Evolutionary conservation across 2,113 vertebrate genomes (phyloP).

Genomic region (Sturnira hondurensis): DNA sequence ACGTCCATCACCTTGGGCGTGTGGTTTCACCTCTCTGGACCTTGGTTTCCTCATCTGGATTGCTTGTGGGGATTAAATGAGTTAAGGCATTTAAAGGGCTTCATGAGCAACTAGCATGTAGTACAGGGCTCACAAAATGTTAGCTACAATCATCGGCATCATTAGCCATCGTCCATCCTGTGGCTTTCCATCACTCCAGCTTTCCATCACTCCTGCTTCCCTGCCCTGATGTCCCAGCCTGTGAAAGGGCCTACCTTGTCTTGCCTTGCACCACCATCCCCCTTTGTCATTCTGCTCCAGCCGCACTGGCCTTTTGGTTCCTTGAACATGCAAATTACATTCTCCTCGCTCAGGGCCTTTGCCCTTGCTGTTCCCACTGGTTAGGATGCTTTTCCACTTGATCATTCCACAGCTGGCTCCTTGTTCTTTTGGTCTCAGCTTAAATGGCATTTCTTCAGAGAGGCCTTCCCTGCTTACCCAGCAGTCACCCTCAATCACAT

Average conservation of each 20-base stretch:
- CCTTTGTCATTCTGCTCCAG: background rate
- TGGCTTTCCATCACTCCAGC: background rate
- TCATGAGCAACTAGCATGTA: background rate
- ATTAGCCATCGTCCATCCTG: background rate
- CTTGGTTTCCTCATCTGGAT: background rate
- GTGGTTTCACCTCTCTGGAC: background rate
- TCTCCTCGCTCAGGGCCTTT: background rate
- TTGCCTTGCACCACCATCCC: background rate
- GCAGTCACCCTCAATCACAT: background rate
- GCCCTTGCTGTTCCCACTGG: background rate
- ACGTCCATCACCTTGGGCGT: background rate
- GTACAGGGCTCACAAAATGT: background rate
- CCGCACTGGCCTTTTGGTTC: background rate
- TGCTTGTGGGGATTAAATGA: background rate
- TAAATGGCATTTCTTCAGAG: background rate
- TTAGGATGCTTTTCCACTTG: background rate
- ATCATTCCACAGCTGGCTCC: background rate
- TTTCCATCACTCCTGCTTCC: background rate
- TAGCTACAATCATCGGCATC: background rate
- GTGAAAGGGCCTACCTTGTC: no score
- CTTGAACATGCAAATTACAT: background rate
- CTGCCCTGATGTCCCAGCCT: background rate
- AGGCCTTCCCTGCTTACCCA: background rate
- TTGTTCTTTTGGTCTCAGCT: background rate
- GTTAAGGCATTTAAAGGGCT: background rate